Evolutionary conservation across 2,113 vertebrate species (phyloP), one percentile per base, ranked within the genome.

Genomic region (Ameiurus melas): DNA sequence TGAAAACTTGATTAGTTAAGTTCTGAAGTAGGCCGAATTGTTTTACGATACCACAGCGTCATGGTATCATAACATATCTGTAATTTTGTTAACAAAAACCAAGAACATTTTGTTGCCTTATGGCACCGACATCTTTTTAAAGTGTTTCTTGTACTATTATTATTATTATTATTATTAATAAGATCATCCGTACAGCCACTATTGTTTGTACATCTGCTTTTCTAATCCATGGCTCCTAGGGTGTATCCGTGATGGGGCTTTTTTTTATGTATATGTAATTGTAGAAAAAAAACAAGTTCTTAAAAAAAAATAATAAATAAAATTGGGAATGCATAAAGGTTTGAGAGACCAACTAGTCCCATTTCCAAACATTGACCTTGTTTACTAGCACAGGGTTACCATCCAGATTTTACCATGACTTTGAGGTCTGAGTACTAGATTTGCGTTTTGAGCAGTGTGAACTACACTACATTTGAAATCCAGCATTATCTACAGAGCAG

Each of bases 331-430:
- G 4, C 66, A 2, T 17, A 36, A 71, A 10, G 4, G 10, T 60
- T 81, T 83, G 20, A 36, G 25, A 17, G 30, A 25, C 51, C 17
- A n/a, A 36, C 55, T 64, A 27, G 85, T 81, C 62, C 91, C 92
- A 85, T 90, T 71, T 94, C 93, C 94, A 94, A 93, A 91, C 92
- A 93, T 94, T 95, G 92, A 89, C 73, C 89, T 87, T 90, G 77
- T 89, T 90, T 27, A 62, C 30, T 89, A 33, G 83, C 90, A 88
- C 78, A 90, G 51, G 90, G 90, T 92, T 93, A 91, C 88, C 92
- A 92, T 92, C 89, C 89, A 92, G 25, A 64, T 88, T 80, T 91
- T 36, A 81, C 71, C 64, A 62, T 75, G 36, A 57, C 33, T 79
- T 16, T 30, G 53, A 68, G 30, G 39, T 53, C 0, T 75, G 16